Evolutionary conservation across 2,113 vertebrate species (phyloP).

Genomic region (Thermophis baileyi): DNA sequence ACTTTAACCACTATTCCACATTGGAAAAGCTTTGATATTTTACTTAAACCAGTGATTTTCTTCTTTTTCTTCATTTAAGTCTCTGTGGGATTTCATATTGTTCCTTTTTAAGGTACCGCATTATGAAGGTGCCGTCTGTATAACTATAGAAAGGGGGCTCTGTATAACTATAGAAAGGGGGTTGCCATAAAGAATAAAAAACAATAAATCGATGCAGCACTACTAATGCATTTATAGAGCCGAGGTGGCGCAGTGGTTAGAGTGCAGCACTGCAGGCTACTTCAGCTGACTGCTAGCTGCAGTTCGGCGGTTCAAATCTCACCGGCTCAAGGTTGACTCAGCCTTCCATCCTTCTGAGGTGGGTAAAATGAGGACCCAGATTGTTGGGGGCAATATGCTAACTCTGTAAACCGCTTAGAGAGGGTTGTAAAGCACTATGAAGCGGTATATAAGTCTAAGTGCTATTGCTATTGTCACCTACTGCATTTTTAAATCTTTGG

Average conservation of each 20-base stretch:
- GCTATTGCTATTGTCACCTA: constrained; percentile 48
- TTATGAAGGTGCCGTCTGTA: not conserved
- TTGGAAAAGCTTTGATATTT: not conserved
- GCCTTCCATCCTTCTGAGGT: too few species aligned
- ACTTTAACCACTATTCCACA: not conserved
- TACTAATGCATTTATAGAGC: too few species aligned
- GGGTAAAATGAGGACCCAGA: too few species aligned
- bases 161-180: not conserved
- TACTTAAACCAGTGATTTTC: not conserved
- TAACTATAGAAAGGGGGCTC: not conserved
- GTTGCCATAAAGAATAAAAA: not conserved
- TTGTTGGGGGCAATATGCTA: too few species aligned
- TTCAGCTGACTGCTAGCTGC: too few species aligned
- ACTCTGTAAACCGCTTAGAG: too few species aligned
- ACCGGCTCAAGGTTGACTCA: too few species aligned
- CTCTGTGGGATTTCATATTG: not conserved
- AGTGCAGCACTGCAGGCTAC: too few species aligned
- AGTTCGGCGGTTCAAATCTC: too few species aligned
- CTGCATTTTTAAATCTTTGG: constrained; percentile 40
- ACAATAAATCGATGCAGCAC: accelerated
- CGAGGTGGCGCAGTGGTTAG: too few species aligned
- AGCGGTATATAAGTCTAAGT: too few species aligned
- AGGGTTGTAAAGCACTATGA: too few species aligned
- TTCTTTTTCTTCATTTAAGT: not conserved
- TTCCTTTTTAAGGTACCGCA: not conserved